Evolutionary conservation across 2,888 invertebrate genomes (phyloP), one percentile per base, ranked within the genome.

Genomic region (Drosophila quinaria): DNA sequence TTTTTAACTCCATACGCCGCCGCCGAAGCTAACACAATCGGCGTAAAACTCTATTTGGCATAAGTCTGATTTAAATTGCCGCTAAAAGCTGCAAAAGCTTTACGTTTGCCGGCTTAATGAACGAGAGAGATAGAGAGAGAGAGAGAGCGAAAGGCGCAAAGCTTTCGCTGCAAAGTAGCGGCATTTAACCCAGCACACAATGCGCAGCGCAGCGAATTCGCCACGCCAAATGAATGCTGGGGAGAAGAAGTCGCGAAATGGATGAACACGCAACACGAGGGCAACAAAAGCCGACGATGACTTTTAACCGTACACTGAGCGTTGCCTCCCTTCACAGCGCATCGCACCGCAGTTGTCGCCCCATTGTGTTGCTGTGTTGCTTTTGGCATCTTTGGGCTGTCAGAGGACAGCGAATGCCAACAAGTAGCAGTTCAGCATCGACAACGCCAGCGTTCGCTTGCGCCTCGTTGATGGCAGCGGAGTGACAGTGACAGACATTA

Each of bases 361-460:
- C 25, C 25, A 6, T 25, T 33, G 33, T 46, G 13, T 54, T 29
- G 39, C 33, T 33, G 19, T 54, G 54, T 56, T 56, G 56, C 71
- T 62, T 60, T 69, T 83, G 69, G 81, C 84, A 78, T 75, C 81
- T 69, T 67, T 71, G 68, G 79, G 70, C 54, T 72, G 76, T 46
- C 71, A 59, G 84, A 73, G 81, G 76, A 72, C 67, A 58, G 54
- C 66, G 75, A 74, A 88, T 82, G 87, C 85, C 85, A 85, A 85
- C 85, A 85, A 88, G 85, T 85, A 85, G 85, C 85, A 85, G 80
- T 85, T 83, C 75, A 83, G 89, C 85, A 86, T 85, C 87, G 85
- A 88, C 78, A 80, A 77, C 81, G 82, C 70, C 77, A 82, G 83
- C 81, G 88, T 88, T 72, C 88, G 80, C 77, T 82, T 85, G 83